Percentiles rank a stretch among this genome's conserved stretches.
Evolutionary conservation across 2,113 vertebrate genomes (phyloP).

Genomic region (Clarias macrocephalus): DNA sequence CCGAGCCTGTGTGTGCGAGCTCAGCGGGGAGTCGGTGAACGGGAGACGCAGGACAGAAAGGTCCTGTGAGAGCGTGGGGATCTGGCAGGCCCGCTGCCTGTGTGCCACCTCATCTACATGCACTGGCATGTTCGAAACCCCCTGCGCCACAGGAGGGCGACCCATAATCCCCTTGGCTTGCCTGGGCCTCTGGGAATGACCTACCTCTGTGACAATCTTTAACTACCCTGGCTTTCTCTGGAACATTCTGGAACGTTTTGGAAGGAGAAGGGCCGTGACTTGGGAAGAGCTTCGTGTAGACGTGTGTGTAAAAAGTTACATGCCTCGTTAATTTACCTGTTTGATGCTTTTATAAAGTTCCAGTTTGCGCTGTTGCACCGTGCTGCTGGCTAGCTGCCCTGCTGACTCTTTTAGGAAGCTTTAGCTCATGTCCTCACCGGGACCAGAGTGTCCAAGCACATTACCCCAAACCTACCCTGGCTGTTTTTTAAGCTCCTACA

Average conservation of each 20-base stretch:
- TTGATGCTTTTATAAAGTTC: neutral
- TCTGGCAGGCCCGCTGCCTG: slow-evolving; percentile 79
- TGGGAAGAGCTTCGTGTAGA: neutral
- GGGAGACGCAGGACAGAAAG: slow-evolving; percentile 60
- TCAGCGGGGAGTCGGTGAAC: slow-evolving; percentile 86
- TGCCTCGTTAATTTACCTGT: neutral
- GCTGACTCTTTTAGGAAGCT: no score
- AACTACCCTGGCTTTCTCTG: slow-evolving; percentile 17
- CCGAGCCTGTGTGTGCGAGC: slow-evolving; percentile 79
- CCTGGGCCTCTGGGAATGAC: slow-evolving; percentile 56
- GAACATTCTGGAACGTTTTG: slow-evolving; percentile 19
- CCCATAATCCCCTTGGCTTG: slow-evolving; percentile 50
- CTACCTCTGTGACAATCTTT: slow-evolving; percentile 32
- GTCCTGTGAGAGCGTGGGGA: slow-evolving; percentile 88
- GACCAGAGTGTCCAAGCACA: neutral
- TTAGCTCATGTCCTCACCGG: neutral
- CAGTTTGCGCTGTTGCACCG: neutral
- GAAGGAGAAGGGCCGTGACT: slow-evolving; percentile 1
- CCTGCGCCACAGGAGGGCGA: slow-evolving; percentile 77
- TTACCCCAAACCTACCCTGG: neutral
- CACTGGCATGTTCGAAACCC: slow-evolving; percentile 82
- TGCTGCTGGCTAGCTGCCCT: no score
- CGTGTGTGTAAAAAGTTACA: neutral
- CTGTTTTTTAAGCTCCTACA: neutral
- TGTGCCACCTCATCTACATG: slow-evolving; percentile 96